A percentile compares a stretch with the other conserved stretches of the same genome.
Conservation (phyloP, 1,140 invertebrate genomes). For the Cotesia vestalis region DNA sequence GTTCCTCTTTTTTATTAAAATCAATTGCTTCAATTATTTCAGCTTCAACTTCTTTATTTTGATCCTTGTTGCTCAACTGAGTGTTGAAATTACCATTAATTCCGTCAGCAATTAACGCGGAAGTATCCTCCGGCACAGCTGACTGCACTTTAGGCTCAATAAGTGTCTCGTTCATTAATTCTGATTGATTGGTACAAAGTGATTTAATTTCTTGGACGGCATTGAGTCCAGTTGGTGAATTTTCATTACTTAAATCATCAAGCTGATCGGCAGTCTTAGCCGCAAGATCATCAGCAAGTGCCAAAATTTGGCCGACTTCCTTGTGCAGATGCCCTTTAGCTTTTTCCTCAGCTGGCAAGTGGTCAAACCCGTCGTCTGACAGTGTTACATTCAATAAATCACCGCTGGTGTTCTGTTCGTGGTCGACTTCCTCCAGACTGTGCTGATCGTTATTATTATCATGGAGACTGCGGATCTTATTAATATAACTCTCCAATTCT, state of each 20-base stretch:
- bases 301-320: constrained; percentile 39
- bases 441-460: constrained; percentile 32
- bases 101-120: no score
- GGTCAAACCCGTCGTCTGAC: constrained; percentile 48
- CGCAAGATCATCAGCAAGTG: constrained; percentile 44
- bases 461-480: constrained; percentile 54
- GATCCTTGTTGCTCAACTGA: no score
- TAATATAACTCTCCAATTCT: constrained; percentile 55
- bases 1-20: background rate
- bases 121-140: no score
- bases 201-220: background rate
- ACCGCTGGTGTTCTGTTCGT: constrained; percentile 56
- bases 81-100: no score
- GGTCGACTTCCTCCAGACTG: constrained; percentile 50
- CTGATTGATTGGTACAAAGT: background rate
- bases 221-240: background rate
- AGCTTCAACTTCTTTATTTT: no score
- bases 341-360: constrained; percentile 33
- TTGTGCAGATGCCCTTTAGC: constrained; percentile 27
- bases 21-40: background rate
- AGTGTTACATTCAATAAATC: constrained; percentile 54
- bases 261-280: constrained; percentile 14
- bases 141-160: background rate
- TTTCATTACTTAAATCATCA: no score
- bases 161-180: background rate